Evolutionary conservation across 2,797 vertebrate species (phyloP).

Genomic region (Delichon dasypus): DNA sequence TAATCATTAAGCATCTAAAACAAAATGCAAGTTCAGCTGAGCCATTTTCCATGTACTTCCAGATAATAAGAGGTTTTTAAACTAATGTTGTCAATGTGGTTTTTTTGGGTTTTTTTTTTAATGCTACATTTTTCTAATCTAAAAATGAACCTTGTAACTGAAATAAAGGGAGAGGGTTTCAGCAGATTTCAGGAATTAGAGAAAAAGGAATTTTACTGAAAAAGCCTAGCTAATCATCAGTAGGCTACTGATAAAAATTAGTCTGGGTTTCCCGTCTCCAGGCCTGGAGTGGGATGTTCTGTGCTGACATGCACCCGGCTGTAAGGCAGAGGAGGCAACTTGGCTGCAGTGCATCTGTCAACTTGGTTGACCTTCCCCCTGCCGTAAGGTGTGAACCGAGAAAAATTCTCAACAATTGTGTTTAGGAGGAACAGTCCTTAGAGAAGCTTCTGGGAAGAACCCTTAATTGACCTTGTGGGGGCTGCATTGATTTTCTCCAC

Average conservation of each 20-base stretch:
- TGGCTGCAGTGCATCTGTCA: conserved; percentile 22
- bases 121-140: conserved; percentile 4
- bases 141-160: conserved; percentile 8
- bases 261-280: background rate
- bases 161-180: conserved; percentile 8
- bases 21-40: conserved; percentile 77
- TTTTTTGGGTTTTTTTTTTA: background rate
- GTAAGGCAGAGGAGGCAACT: conserved; percentile 42
- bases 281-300: conserved; percentile 21
- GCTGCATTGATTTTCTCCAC: conserved; percentile 91
- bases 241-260: conserved; percentile 53
- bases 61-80: conserved; percentile 66
- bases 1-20: conserved; percentile 80
- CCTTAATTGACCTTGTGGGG: conserved; percentile 97
- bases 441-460: conserved; percentile 79
- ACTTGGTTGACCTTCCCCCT: conserved; percentile 31
- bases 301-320: background rate
- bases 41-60: conserved; percentile 68
- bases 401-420: conserved; percentile 54
- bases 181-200: conserved; percentile 32
- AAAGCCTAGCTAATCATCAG: conserved; percentile 1
- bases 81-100: conserved; percentile 46
- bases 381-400: conserved; percentile 22
- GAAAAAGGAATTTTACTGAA: conserved; percentile 39
- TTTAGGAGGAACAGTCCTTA: conserved; percentile 72